These are phyloP conservation scores for Chymomyza fuscimana DNA, from an alignment of 2,888 invertebrate species.

Conservation along the genomic window DNA sequence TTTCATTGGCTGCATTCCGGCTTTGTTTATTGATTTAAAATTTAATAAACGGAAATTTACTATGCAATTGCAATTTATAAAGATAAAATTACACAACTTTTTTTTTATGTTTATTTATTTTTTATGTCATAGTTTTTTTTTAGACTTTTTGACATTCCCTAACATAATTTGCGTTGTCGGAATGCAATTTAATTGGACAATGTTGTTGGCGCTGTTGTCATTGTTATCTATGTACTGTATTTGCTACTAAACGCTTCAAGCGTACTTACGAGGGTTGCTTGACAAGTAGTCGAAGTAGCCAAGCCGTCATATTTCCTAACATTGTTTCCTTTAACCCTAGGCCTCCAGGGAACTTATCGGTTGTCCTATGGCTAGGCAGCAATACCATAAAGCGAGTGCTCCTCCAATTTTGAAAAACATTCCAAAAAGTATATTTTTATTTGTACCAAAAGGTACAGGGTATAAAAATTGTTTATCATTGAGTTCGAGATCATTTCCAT, in stretches of 20 bases:
- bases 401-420: too few species aligned
- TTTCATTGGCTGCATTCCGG: conserved; percentile 1
- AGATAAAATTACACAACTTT: not conserved
- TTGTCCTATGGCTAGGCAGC: too few species aligned
- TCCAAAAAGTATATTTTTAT: too few species aligned
- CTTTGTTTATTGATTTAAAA: conserved; percentile 58
- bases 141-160: conserved; percentile 6
- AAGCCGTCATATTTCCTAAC: too few species aligned
- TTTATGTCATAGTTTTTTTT: not conserved
- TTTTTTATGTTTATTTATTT: not conserved
- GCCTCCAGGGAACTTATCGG: too few species aligned
- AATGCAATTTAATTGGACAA: conserved; percentile 70
- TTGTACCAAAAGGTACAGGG: too few species aligned
- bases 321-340: too few species aligned
- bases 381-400: too few species aligned
- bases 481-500: too few species aligned
- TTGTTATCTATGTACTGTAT: conserved; percentile 51
- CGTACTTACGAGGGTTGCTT: conserved; percentile 11
- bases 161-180: conserved; percentile 60
- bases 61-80: conserved; percentile 31
- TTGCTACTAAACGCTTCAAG: conserved; percentile 35
- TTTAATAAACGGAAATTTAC: conserved; percentile 64
- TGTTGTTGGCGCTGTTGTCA: conserved; percentile 54
- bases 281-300: too few species aligned
- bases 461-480: too few species aligned